Evolutionary conservation across 2,888 invertebrate species (phyloP).

Genomic region (Philereme transversata): DNA sequence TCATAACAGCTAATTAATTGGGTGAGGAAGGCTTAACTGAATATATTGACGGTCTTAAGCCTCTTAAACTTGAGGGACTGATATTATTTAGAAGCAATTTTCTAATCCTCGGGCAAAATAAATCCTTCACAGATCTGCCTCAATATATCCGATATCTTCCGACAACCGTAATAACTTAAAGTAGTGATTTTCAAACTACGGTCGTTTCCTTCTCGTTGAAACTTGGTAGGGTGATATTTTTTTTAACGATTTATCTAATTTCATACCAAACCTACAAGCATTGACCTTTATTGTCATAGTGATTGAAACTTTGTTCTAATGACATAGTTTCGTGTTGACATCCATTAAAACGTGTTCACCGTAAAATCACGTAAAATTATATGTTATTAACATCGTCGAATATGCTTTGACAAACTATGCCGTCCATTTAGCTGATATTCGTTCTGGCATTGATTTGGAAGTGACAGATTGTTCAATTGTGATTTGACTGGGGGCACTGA

Average conservation of each 20-base stretch:
- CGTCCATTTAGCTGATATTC: constrained; percentile 23
- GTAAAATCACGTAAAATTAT: constrained; percentile 22
- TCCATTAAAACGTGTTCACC: constrained; percentile 36
- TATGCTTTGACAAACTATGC: constrained; percentile 13
- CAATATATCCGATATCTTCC: constrained; percentile 4
- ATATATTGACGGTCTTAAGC: constrained; percentile 64
- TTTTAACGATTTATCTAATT: not conserved
- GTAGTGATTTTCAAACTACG: constrained; percentile 2
- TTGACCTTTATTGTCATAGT: constrained; percentile 26
- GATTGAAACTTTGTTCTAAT: constrained; percentile 30
- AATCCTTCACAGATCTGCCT: constrained; percentile 10
- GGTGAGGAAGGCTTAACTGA: constrained; percentile 67
- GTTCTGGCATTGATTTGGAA: constrained; percentile 10
- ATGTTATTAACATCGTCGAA: constrained; percentile 30
- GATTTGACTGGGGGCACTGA: not conserved
- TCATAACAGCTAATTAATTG: constrained; percentile 77
- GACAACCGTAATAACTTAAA: constrained; percentile 3
- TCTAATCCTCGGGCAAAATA: constrained; percentile 29
- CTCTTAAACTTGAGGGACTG: constrained; percentile 46
- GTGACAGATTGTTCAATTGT: not conserved
- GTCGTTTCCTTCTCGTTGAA: not conserved
- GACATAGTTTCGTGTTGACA: constrained; percentile 36
- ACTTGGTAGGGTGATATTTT: not conserved
- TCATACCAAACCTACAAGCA: constrained; percentile 10
- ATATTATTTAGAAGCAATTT: constrained; percentile 49